Conservation (phyloP, 2,113 vertebrate genomes). For the Ceratotherium simum region DNA sequence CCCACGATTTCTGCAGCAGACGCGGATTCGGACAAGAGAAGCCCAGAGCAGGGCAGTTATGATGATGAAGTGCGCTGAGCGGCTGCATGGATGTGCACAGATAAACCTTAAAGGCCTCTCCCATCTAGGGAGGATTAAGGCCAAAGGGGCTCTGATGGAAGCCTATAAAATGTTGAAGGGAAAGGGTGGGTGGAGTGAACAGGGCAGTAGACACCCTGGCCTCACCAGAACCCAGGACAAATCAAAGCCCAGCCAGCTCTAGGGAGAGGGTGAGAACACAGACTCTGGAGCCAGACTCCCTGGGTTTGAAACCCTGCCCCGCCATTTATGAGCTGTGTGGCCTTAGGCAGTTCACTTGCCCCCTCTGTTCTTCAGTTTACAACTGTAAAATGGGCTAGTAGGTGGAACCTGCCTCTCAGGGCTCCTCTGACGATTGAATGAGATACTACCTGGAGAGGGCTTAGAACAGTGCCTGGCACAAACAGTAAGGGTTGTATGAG, state of each 20-base stretch:
- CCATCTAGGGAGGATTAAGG: too few species aligned
- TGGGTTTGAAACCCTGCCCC: not conserved
- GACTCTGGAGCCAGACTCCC: not conserved
- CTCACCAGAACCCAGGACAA: not conserved
- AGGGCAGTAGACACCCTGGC: not conserved
- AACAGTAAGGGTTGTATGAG: not conserved
- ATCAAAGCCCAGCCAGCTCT: not conserved
- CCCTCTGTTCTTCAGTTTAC: not conserved
- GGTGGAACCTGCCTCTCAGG: not conserved
- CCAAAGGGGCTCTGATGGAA: not conserved
- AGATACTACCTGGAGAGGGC: not conserved
- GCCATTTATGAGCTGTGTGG: not conserved
- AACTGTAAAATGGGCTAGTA: not conserved
- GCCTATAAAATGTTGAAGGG: not conserved
- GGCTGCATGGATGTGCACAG: rapidly evolving
- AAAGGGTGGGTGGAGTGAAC: not conserved
- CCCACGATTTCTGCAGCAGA: not conserved
- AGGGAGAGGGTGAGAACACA: not conserved
- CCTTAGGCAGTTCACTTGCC: not conserved
- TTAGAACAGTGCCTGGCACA: not conserved
- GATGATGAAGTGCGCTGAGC: not conserved
- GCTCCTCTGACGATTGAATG: not conserved
- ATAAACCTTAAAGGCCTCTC: not conserved
- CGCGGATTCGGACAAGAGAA: not conserved
- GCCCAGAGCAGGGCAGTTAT: not conserved